Percentiles rank a stretch among this genome's conserved stretches.
phyloP scores from a whole-genome alignment of 64 coral and sea anemone species.

The Montipora sp. region DNA sequence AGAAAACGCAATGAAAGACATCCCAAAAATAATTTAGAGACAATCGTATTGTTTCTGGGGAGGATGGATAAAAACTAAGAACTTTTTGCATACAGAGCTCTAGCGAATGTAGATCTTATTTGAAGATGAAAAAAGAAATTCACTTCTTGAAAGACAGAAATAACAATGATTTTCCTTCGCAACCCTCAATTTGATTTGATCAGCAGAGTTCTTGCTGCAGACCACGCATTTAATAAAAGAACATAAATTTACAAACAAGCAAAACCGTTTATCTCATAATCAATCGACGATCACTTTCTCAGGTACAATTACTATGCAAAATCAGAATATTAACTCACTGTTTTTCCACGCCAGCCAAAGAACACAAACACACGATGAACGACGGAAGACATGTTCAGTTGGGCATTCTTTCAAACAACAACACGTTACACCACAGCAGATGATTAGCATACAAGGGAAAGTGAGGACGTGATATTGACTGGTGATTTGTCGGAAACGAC shows the following conservation, averaged over 20 bases:
- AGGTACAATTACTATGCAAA: neutral
- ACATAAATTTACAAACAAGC: neutral
- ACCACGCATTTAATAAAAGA: neutral
- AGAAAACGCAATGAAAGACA: neutral
- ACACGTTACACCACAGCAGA: neutral
- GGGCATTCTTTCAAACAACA: neutral
- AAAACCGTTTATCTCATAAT: neutral
- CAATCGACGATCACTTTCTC: neutral
- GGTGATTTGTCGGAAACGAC: neutral
- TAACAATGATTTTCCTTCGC: too few species aligned
- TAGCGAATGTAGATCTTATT: too few species aligned
- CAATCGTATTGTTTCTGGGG: too few species aligned
- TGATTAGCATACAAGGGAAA: neutral
- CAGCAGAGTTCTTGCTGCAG: neutral
- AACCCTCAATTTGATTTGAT: neutral
- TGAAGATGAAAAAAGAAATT: too few species aligned
- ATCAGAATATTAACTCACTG: neutral
- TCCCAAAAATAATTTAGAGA: neutral
- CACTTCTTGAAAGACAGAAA: too few species aligned
- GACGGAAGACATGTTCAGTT: neutral
- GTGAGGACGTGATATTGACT: neutral
- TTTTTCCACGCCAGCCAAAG: constrained; percentile 6
- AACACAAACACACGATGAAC: constrained; percentile 20
- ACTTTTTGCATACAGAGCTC: too few species aligned
- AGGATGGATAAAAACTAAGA: too few species aligned